Evolutionary conservation across 2,113 vertebrate genomes (phyloP).

Genomic region (Todiramphus saurophagus): DNA sequence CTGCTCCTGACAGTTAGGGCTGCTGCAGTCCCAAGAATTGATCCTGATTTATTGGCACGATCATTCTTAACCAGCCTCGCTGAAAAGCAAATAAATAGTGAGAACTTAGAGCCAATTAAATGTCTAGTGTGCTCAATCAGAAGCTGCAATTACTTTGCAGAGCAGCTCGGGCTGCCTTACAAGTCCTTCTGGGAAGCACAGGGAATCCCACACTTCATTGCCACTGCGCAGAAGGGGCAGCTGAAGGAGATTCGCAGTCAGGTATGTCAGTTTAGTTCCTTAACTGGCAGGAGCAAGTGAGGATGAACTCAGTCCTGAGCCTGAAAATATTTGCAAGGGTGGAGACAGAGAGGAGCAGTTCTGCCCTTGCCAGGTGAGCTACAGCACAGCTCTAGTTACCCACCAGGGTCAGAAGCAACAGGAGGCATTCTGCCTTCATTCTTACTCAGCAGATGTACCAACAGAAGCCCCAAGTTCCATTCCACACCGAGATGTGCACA

Average conservation of each 20-base stretch:
- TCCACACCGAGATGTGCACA: no score
- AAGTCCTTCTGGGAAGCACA: not conserved
- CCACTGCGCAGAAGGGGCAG: not conserved
- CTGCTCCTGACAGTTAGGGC: not conserved
- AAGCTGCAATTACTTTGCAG: conserved; percentile 15
- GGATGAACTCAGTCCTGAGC: not conserved
- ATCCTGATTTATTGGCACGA: not conserved
- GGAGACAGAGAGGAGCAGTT: not conserved
- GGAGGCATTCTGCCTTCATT: not conserved
- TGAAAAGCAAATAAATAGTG: conserved; percentile 38
- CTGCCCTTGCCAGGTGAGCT: not conserved
- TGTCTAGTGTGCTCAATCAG: not conserved
- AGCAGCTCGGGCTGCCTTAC: not conserved
- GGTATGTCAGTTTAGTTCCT: not conserved
- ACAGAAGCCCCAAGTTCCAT: not conserved
- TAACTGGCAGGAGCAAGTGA: not conserved
- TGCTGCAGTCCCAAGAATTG: not conserved
- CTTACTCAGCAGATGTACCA: not conserved
- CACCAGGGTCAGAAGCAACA: not conserved
- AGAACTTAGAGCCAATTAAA: conserved; percentile 30
- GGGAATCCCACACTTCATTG: not conserved
- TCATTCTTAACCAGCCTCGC: not conserved
- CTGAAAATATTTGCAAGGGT: not conserved
- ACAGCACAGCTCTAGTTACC: not conserved
- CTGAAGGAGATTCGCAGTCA: not conserved